These are phyloP conservation scores for Drosophila kepulauana DNA, from an alignment of 1,140 invertebrate species.

Conservation along the genomic window DNA sequence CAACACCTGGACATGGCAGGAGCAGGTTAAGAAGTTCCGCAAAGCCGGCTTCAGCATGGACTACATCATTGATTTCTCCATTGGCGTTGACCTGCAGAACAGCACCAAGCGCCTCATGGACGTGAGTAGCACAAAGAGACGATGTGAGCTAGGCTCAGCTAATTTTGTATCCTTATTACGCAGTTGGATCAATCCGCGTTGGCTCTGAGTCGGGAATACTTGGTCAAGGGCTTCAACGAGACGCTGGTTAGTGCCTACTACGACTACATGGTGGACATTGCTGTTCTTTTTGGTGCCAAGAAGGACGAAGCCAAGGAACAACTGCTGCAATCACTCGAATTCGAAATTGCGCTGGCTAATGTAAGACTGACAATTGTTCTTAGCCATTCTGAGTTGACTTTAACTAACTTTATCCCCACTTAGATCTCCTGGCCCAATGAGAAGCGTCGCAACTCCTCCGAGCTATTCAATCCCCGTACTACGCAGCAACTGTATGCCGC, in stretches of 20 bases:
- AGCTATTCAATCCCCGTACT: conserved; percentile 96
- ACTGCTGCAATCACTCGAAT: conserved; percentile 93
- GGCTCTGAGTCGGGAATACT: conserved; percentile 94
- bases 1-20: conserved; percentile 91
- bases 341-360: conserved; percentile 97
- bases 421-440: conserved; percentile 95
- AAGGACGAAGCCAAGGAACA: conserved; percentile 89
- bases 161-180: conserved; percentile 6
- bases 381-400: not conserved
- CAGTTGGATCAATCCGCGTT: conserved; percentile 97
- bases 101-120: conserved; percentile 94
- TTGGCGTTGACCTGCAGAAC: conserved; percentile 96
- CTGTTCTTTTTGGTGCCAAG: conserved; percentile 94
- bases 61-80: conserved; percentile 96
- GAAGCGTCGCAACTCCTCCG: conserved; percentile 95
- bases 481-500: conserved; percentile 90
- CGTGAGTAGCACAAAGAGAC: conserved; percentile 87
- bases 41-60: conserved; percentile 93
- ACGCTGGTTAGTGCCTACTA: conserved; percentile 93
- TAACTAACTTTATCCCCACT: not conserved
- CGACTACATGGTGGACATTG: conserved; percentile 94
- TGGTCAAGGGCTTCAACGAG: conserved; percentile 93
- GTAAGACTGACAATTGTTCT: conserved; percentile 85
- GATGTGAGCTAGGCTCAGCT: not conserved
- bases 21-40: conserved; percentile 93